Evolutionary conservation across 2,888 invertebrate genomes (phyloP).

Genomic region (Halocaridina rubra): DNA sequence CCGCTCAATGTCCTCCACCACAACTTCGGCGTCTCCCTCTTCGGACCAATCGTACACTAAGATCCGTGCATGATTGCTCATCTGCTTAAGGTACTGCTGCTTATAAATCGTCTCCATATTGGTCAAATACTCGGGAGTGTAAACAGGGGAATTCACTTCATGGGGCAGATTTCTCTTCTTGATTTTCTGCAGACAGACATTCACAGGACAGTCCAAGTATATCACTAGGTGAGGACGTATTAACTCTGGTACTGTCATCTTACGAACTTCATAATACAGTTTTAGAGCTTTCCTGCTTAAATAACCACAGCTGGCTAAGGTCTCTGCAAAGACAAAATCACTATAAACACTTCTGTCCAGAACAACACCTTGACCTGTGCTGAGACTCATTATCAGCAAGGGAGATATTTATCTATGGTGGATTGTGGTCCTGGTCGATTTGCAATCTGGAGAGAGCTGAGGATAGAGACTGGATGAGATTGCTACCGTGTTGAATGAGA

Average conservation of each 20-base stretch:
- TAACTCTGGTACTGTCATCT: constrained; percentile 77
- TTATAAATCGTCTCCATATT: constrained; percentile 84
- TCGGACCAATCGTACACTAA: constrained; percentile 91
- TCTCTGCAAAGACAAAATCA: constrained; percentile 87
- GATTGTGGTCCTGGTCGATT: too few species aligned
- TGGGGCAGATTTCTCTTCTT: constrained; percentile 77
- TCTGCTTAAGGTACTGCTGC: constrained; percentile 80
- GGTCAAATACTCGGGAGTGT: constrained; percentile 75
- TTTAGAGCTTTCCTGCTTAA: constrained; percentile 72
- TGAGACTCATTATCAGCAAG: too few species aligned
- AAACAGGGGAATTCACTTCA: constrained; percentile 80
- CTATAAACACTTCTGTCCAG: constrained; percentile 85
- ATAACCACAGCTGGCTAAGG: constrained; percentile 81
- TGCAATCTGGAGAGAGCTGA: too few species aligned
- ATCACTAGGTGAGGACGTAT: constrained; percentile 89
- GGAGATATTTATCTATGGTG: too few species aligned
- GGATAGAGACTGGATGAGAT: too few species aligned
- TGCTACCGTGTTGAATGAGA: too few species aligned
- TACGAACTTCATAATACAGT: constrained; percentile 77
- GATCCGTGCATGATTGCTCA: constrained; percentile 80
- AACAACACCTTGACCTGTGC: constrained; percentile 92
- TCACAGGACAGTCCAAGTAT: constrained; percentile 88
- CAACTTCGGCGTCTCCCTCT: constrained; percentile 83
- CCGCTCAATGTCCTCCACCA: constrained; percentile 90
- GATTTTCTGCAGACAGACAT: constrained; percentile 78